Evolutionary conservation across 2,888 invertebrate genomes (phyloP).

Genomic region (Rhaphigaster nebulosa): DNA sequence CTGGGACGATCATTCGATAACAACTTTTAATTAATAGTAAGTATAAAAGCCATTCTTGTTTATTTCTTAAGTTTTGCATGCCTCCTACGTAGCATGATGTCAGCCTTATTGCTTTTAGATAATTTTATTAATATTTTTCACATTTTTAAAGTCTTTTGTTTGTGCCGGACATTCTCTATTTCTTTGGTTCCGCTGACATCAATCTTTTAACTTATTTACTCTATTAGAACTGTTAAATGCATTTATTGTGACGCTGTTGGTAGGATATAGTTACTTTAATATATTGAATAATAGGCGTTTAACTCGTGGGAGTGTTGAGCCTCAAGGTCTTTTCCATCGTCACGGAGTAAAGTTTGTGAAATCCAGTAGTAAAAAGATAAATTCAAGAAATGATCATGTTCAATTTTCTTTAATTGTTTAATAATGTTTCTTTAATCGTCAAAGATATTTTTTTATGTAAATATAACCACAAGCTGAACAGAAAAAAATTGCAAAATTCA

Average conservation of each 20-base stretch:
- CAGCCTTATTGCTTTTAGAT: not conserved
- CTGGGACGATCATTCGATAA: not conserved
- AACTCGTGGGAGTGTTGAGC: not conserved
- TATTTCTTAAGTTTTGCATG: not conserved
- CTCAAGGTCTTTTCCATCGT: not conserved
- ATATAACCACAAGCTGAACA: too few relatives aligned
- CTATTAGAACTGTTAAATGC: not conserved
- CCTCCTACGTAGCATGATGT: not conserved
- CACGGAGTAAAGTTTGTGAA: not conserved
- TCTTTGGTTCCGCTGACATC: not conserved
- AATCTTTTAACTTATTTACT: not conserved
- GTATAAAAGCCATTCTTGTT: not conserved
- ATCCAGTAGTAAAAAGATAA: not conserved
- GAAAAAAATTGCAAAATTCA: too few relatives aligned
- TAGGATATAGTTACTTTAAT: not conserved
- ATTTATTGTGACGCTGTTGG: not conserved
- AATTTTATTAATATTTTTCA: not conserved
- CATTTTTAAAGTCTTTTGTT: not conserved
- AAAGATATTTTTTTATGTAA: too few relatives aligned
- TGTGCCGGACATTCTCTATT: not conserved
- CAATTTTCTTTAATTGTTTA: too few relatives aligned
- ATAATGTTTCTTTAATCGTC: too few relatives aligned
- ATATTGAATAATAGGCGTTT: not conserved
- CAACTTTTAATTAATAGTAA: not conserved
- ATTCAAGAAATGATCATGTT: not conserved